Percentiles rank a stretch among this genome's conserved stretches.
Conservation (phyloP, 2,888 invertebrate genomes). For the Liposcelis brunnea region DNA sequence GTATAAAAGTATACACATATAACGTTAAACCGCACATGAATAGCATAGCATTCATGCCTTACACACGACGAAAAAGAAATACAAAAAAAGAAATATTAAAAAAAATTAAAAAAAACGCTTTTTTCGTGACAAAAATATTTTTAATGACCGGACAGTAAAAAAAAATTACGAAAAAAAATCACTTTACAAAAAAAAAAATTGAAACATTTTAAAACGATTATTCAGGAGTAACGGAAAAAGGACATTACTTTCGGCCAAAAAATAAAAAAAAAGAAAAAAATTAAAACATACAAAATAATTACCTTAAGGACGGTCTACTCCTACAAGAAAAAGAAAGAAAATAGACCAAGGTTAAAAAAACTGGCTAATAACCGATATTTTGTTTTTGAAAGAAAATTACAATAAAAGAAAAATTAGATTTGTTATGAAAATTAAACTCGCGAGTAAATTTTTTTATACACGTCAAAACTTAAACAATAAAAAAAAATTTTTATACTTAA, state of each 20-base stretch:
- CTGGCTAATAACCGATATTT: background rate
- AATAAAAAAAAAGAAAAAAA: background rate
- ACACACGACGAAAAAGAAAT: too few species aligned
- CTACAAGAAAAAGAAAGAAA: constrained; percentile 17
- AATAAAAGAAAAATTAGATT: constrained; percentile 14
- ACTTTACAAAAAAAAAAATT: constrained; percentile 7
- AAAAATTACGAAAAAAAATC: constrained; percentile 6
- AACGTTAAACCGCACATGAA: too few species aligned
- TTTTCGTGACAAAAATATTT: constrained; percentile 1
- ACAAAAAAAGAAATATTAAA: too few species aligned
- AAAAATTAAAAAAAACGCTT: too few species aligned
- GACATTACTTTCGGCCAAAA: constrained; percentile 1
- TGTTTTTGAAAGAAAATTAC: constrained; percentile 12
- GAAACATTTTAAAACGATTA: too few species aligned
- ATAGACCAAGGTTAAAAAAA: constrained; percentile 12
- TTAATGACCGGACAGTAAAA: constrained; percentile 3
- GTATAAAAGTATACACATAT: too few species aligned
- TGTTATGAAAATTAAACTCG: constrained; percentile 12
- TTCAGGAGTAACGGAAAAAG: background rate
- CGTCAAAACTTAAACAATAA: constrained; percentile 18
- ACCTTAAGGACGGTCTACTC: constrained; percentile 27
- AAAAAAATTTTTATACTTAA: background rate
- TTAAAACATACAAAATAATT: constrained; percentile 20
- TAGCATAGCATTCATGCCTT: too few species aligned
- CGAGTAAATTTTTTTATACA: constrained; percentile 24